Evolutionary conservation across 2,888 invertebrate genomes (phyloP), one percentile per base, ranked within the genome.

Genomic region (Lycaena phlaeas): DNA sequence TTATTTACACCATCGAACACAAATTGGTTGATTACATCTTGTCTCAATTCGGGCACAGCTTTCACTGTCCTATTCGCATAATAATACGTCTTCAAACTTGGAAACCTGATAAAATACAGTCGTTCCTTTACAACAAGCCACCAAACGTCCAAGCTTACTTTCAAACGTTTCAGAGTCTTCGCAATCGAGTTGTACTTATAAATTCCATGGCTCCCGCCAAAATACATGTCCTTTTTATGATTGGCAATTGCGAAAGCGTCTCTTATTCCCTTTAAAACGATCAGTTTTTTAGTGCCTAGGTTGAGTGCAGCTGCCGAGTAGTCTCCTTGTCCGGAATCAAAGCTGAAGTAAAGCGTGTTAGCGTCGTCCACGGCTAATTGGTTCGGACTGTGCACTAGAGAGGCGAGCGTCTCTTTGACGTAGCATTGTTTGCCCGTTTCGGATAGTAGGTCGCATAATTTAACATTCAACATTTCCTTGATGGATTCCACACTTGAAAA

Each of bases 151-250:
- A 81, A 51, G 46, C 75, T 63, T 1, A 68, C 46, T 2, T 64
- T 63, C 1, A 79, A 49, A 10, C 67, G 57, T 22, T 60, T 61
- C 11, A 79, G 50, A 3, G 42, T 54, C 41, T 64, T 74, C 0
- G 42, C 26, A 0, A 3, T 9, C 0, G 69, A 48, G 27, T 57
- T 59, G 51, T 74, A 79, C 51, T 52, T 74, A 51, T 79, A 79
- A 36, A 81, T 71, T 0, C 81, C 81, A 31, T 73, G 57, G 41
- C 68, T 76, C 1, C 81, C 81, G 1, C 79, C 81, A 39, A 81
- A 78, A 48, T 69, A 78, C 14, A 79, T 62, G 14, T 70, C 67
- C 6, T 53, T 57, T 0, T 47, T 54, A 40, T 76, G 66, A 31
- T 52, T 57, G 5, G 77, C 50, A 38, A 79, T 63, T 0, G 79